Evolutionary conservation across 2,888 invertebrate genomes (phyloP), one percentile per base, ranked within the genome.

Genomic region (Macrosoma leucophasiata): DNA sequence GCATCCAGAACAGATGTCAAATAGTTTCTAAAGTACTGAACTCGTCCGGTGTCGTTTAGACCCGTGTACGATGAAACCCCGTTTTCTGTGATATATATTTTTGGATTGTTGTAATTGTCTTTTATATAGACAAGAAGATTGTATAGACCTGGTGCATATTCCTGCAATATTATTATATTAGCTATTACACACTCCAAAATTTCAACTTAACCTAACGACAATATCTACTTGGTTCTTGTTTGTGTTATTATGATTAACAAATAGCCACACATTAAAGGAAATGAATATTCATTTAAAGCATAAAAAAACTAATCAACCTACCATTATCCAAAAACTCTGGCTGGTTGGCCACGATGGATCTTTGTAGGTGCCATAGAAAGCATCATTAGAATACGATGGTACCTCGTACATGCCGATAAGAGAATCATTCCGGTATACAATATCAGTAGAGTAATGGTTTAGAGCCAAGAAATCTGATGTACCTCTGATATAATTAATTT

Each of bases 21-120:
- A 42, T 84, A 75, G 4, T 50, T 50, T 46, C 68, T 56, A 7
- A 60, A 43, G 46, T 69, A 77, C 3, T 52, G 21, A n/a, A 75
- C 55, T 30, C 82, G 54, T 3, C 54, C 55, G 0, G 49, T 41
- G 50, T 87, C 86, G 4, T 69, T 47, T 7, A 70, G 43, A 3
- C 63, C 62, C 8, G 67, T 73, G 1, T 26, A 15, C 20, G 81
- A 76, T 9, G 73, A 58, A 40, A 61, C 68, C 1, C 87, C 87
- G 46, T 86, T 87, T 56, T 89, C 88, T 1, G 84, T 81, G 2
- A 88, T 60, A 17, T 52, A 52, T 0, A 58, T 37, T 1, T 23
- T 26, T 0, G 50, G 50, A 12, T 53, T 55, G 27, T 43, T 46
- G 29, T 56, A 59, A 0, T 26, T 41, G 8, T 52, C 36, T 28